Conservation (phyloP, 2,113 vertebrate genomes). For the Panurus biarmicus region DNA sequence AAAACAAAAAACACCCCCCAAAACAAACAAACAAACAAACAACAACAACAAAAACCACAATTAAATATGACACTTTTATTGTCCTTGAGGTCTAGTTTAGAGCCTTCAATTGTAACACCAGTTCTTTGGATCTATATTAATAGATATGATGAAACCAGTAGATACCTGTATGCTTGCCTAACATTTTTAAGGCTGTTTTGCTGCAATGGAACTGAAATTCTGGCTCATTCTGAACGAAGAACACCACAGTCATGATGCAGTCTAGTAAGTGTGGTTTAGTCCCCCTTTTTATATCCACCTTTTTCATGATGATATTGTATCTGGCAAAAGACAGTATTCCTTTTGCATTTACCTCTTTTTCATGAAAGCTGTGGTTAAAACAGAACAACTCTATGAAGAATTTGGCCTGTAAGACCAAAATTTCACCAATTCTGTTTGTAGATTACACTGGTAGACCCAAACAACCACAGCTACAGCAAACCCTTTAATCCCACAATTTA, state of each 20-base stretch:
- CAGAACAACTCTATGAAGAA: background rate
- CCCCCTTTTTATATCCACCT: background rate
- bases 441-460: background rate
- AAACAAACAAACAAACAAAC: too few relatives aligned
- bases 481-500: background rate
- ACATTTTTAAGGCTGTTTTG: background rate
- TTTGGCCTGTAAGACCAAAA: background rate
- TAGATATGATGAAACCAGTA: background rate
- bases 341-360: background rate
- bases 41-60: background rate
- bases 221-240: background rate
- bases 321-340: background rate
- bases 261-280: background rate
- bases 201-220: background rate
- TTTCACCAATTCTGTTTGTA: background rate
- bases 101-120: background rate
- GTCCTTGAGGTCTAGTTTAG: background rate
- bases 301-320: background rate
- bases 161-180: background rate
- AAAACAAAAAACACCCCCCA: too few relatives aligned
- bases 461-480: background rate
- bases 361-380: background rate
- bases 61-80: background rate
- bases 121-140: background rate
- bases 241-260: background rate